Conservation (phyloP, 2,113 vertebrate species). For the Empidonax traillii region DNA sequence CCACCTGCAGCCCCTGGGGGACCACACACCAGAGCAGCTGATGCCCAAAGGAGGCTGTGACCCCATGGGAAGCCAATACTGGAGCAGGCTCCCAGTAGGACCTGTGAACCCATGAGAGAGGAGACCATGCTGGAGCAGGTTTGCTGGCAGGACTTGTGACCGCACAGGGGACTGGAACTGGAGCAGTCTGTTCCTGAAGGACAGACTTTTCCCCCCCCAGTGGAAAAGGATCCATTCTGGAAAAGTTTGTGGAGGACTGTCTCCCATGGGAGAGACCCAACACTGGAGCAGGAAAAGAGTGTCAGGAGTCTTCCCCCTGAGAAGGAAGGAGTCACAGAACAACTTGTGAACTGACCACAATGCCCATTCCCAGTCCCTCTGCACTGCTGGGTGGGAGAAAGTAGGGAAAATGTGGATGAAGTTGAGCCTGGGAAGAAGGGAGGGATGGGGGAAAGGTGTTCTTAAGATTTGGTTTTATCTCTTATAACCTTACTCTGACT, state of each 20-base stretch:
- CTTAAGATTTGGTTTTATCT: not conserved
- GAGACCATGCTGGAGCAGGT: not conserved
- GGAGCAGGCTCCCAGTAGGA: not conserved
- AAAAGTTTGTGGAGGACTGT: not conserved
- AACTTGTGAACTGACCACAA: not conserved
- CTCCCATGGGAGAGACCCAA: not conserved
- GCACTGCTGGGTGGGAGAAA: no score
- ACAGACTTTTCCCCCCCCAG: not conserved
- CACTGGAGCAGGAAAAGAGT: not conserved
- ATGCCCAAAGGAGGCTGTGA: not conserved
- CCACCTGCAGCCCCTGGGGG: not conserved
- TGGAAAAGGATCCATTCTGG: not conserved
- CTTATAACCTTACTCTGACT: not conserved
- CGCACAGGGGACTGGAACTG: not conserved
- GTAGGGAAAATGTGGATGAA: rapidly evolving
- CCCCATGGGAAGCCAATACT: not conserved
- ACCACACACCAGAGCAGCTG: rapidly evolving
- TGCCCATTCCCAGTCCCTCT: not conserved
- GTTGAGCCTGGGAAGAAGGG: not conserved
- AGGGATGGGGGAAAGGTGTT: not conserved
- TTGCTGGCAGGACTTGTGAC: not conserved
- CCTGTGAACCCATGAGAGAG: no score
- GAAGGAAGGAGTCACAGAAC: not conserved
- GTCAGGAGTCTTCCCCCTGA: not conserved
- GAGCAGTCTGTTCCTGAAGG: not conserved